A percentile compares a stretch with the other conserved stretches of the same genome.
Conservation (phyloP, 2,888 invertebrate species). For the Mimumesa dahlbomi region DNA sequence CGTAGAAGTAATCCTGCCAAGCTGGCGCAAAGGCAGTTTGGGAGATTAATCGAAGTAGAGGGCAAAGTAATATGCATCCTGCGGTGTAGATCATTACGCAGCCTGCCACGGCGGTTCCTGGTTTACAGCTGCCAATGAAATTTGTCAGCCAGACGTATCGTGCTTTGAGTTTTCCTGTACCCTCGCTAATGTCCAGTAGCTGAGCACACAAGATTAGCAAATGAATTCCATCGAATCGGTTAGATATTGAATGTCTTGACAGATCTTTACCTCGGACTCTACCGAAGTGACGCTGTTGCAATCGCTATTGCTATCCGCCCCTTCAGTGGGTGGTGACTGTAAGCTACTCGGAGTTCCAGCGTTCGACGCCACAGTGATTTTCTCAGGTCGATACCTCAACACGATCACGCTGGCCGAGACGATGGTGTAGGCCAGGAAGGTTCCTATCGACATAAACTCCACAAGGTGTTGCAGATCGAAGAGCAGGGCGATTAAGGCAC, state of each 20-base stretch:
- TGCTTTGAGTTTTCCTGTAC: conserved; percentile 87
- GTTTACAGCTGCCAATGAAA: conserved; percentile 87
- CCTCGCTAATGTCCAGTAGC: conserved; percentile 77
- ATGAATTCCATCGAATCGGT: no score
- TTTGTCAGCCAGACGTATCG: conserved; percentile 89
- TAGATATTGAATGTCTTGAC: no score
- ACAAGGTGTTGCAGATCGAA: conserved; percentile 95
- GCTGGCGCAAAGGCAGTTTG: conserved; percentile 72
- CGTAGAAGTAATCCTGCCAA: conserved; percentile 87
- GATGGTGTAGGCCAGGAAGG: conserved; percentile 93
- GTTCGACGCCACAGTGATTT: conserved; percentile 59
- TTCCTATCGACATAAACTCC: conserved; percentile 97
- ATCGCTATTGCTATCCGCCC: conserved; percentile 72
- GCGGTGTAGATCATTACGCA: conserved; percentile 87
- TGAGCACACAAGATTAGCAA: no score
- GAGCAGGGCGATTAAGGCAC: conserved; percentile 90
- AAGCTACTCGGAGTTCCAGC: conserved; percentile 66
- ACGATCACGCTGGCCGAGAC: conserved; percentile 95
- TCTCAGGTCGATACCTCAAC: conserved; percentile 87
- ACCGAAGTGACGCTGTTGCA: conserved; percentile 71
- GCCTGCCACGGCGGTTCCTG: conserved; percentile 86
- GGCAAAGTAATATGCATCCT: conserved; percentile 86
- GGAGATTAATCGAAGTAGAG: conserved; percentile 77
- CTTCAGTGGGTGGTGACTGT: conserved; percentile 72
- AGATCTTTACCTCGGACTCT: conserved; percentile 73